A percentile compares a stretch with the other conserved stretches of the same genome.
phyloP scores from a whole-genome alignment of 2,113 vertebrate species.

The Mastomys natalensis region DNA sequence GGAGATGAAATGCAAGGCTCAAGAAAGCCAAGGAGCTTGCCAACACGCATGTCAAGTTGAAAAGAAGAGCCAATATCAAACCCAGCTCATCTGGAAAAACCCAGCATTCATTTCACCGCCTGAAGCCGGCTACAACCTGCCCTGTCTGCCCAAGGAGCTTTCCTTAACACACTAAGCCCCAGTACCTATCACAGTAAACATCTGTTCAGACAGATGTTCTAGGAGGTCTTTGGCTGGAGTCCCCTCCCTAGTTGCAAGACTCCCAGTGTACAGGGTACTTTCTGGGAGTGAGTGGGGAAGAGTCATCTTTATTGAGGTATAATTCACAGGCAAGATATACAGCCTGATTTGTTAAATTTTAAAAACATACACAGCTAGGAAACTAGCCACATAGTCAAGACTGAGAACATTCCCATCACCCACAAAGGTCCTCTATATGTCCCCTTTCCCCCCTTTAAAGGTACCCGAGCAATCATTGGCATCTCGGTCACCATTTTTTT shows the following conservation, averaged over 20 bases:
- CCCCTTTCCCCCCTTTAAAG: no score
- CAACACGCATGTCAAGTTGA: neutral
- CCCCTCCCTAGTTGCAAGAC: neutral
- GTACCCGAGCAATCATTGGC: neutral
- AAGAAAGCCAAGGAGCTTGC: neutral
- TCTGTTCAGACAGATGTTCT: slow-evolving; percentile 2
- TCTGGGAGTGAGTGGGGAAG: neutral
- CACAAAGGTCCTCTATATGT: no score
- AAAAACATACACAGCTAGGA: neutral
- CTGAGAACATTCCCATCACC: neutral
- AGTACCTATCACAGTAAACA: neutral
- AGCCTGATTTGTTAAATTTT: neutral
- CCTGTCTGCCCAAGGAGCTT: neutral
- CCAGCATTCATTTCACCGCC: neutral
- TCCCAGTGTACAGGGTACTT: neutral
- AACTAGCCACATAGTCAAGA: neutral
- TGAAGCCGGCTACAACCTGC: neutral
- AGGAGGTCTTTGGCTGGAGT: neutral
- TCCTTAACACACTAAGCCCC: neutral
- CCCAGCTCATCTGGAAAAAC: slow-evolving; percentile 30
- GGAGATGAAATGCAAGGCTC: neutral
- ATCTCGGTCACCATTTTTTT: no score
- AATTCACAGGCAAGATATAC: neutral
- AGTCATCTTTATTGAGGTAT: neutral
- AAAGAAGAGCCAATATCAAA: neutral